A percentile compares a stretch with the other conserved stretches of the same genome.
Conservation (phyloP, 2,113 vertebrate genomes). For the Rhagologus leucostigma region DNA sequence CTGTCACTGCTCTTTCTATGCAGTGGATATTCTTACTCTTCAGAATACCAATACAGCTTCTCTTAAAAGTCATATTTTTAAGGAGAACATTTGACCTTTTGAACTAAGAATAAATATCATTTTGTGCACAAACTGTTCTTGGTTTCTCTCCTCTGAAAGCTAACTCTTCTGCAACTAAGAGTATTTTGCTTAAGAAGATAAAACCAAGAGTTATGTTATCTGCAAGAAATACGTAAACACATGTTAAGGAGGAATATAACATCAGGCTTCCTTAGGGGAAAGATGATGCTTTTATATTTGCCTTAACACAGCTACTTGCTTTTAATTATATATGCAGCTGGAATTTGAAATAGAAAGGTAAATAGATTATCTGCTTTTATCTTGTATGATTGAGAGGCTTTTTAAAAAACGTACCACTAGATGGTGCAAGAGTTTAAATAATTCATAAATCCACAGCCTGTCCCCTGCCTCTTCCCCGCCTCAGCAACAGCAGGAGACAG, state of each 20-base stretch:
- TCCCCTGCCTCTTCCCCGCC: fast-evolving
- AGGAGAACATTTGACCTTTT: neutral
- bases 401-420: neutral
- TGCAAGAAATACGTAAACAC: neutral
- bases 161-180: slow-evolving; percentile 72
- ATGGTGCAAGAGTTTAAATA: slow-evolving; percentile 13
- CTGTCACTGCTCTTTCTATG: neutral
- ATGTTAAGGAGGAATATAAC: neutral
- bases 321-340: neutral
- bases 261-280: neutral
- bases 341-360: neutral
- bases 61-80: neutral
- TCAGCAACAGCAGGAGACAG: neutral
- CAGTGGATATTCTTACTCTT: neutral
- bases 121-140: neutral
- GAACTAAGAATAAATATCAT: neutral
- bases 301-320: neutral
- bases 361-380: neutral
- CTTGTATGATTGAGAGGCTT: neutral
- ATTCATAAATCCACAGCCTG: neutral
- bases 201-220: slow-evolving; percentile 70
- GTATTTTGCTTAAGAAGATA: slow-evolving; percentile 63
- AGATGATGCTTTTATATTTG: neutral
- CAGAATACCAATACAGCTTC: neutral
- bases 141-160: slow-evolving; percentile 57